Evolutionary conservation across 2,888 invertebrate species (phyloP).

Genomic region (Zhuqinia jingwanae): DNA sequence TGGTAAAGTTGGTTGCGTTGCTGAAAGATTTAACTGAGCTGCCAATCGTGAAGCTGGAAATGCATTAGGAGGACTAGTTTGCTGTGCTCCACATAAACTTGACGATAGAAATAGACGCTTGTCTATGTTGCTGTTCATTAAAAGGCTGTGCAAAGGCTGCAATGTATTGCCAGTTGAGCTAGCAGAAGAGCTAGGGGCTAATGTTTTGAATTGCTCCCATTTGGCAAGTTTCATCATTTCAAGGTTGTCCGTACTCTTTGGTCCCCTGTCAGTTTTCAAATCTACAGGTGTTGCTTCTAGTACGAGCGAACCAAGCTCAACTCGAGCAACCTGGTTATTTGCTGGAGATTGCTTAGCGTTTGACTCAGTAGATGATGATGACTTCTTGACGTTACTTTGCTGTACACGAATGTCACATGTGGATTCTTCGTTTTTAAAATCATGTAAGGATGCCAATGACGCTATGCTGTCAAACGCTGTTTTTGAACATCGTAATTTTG

Average conservation of each 20-base stretch:
- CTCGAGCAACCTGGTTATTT: neutral
- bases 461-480: slow-evolving; percentile 47
- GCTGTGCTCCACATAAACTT: neutral
- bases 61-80: neutral
- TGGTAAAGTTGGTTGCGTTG: neutral
- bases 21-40: slow-evolving; percentile 32
- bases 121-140: slow-evolving; percentile 17
- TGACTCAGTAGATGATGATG: neutral
- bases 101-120: neutral
- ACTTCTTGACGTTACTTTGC: neutral
- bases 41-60: neutral
- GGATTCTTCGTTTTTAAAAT: slow-evolving; percentile 26
- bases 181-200: neutral
- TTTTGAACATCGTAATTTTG: slow-evolving; percentile 1
- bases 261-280: neutral
- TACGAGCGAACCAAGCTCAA: neutral
- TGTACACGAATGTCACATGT: neutral
- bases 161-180: neutral
- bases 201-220: slow-evolving; percentile 50
- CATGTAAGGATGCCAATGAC: slow-evolving; percentile 27
- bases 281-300: slow-evolving; percentile 3
- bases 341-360: neutral
- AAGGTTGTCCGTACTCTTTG: neutral
- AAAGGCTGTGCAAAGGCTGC: slow-evolving; percentile 44
- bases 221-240: neutral